Conservation (phyloP, 2,113 vertebrate species). For the Myiozetetes cayanensis region DNA sequence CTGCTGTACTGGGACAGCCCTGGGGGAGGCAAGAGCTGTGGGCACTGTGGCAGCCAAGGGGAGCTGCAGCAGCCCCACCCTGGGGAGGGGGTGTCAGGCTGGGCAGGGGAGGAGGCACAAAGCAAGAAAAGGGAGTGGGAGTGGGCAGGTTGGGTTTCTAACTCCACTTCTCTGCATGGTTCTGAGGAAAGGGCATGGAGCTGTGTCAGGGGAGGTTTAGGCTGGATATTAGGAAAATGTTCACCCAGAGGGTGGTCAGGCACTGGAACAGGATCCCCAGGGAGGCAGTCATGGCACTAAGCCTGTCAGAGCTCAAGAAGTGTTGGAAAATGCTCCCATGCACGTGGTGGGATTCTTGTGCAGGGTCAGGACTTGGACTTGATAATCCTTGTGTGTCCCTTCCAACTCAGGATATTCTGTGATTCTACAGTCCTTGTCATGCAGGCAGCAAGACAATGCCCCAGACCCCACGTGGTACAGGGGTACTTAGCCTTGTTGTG, state of each 20-base stretch:
- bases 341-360: background rate
- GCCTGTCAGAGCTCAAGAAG: background rate
- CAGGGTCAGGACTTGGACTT: background rate
- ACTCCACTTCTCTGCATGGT: background rate
- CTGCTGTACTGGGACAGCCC: conserved; percentile 94
- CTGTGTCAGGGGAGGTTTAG: background rate
- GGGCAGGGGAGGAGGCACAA: background rate
- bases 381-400: background rate
- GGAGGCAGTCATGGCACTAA: background rate
- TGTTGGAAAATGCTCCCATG: background rate
- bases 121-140: background rate
- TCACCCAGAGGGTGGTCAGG: background rate
- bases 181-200: background rate
- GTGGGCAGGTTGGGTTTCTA: background rate
- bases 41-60: background rate
- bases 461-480: background rate
- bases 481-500: rapidly evolving
- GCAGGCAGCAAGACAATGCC: background rate
- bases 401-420: background rate
- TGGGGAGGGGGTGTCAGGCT: rapidly evolving
- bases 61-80: background rate
- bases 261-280: background rate
- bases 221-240: background rate
- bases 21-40: conserved; percentile 5
- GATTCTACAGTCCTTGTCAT: background rate